phyloP scores from a whole-genome alignment of 2,888 invertebrate genomes.

The Lysandra coridon region DNA sequence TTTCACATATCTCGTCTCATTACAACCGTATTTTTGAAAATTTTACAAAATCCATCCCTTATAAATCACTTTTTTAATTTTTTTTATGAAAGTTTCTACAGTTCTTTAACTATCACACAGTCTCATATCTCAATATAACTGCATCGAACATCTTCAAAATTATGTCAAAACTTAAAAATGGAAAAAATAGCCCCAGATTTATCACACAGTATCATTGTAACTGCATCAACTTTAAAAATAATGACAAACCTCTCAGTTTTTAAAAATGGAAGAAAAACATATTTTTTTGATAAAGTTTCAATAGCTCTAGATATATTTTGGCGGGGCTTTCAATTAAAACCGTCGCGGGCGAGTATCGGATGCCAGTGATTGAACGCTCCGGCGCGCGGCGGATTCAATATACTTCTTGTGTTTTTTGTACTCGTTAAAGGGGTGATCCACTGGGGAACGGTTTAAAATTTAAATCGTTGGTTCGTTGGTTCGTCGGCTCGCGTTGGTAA shows the following conservation, averaged over 20 bases:
- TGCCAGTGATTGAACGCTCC: constrained; percentile 4
- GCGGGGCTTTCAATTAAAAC: constrained; percentile 7
- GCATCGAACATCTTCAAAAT: background rate
- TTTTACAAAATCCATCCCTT: too few species aligned
- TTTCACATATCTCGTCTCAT: too few species aligned
- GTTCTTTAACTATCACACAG: too few species aligned
- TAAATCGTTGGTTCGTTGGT: too few species aligned
- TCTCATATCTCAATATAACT: too few species aligned
- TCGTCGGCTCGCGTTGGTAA: too few species aligned
- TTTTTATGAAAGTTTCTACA: too few species aligned
- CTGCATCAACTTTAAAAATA: too few species aligned
- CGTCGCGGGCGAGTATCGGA: constrained; percentile 8
- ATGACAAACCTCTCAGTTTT: background rate
- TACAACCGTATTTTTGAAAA: too few species aligned
- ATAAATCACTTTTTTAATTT: too few species aligned
- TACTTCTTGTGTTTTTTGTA: constrained; percentile 5
- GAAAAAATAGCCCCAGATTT: background rate
- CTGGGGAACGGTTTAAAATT: too few species aligned
- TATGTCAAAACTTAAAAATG: background rate
- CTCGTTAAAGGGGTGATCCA: background rate
- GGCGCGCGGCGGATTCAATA: constrained; percentile 1
- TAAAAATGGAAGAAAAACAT: constrained; percentile 2
- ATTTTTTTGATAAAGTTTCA: background rate
- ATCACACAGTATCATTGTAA: too few species aligned
- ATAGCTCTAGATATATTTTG: background rate